These are phyloP conservation scores for Telmatherina bonti DNA, from an alignment of 2,797 vertebrate genomes.

Conservation along the genomic window DNA sequence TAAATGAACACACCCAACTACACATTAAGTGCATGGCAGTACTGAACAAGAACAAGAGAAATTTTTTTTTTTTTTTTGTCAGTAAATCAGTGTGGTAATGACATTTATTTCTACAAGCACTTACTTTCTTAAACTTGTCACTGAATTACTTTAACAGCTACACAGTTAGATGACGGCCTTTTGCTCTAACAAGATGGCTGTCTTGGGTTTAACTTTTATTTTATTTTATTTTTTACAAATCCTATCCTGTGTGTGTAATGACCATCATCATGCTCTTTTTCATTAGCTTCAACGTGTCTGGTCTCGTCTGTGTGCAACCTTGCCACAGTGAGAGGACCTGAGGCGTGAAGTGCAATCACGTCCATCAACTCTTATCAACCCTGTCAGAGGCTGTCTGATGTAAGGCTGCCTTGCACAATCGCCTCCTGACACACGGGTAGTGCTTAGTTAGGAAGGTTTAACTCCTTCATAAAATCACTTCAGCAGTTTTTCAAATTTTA, in stretches of 20 bases:
- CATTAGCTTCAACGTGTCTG: constrained; percentile 50
- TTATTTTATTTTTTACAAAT: constrained; percentile 29
- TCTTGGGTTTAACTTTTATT: constrained; percentile 18
- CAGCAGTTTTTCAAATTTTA: constrained; percentile 7
- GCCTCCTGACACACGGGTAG: constrained; percentile 52
- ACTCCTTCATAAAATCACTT: constrained; percentile 17
- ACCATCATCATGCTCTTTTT: constrained; percentile 33
- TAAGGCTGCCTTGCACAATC: constrained; percentile 68
- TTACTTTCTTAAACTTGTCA: neutral
- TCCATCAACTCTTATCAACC: constrained; percentile 72
- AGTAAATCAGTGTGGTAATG: neutral
- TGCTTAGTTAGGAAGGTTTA: constrained; percentile 14
- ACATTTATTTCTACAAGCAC: neutral
- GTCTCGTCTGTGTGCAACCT: constrained; percentile 50
- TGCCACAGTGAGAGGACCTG: constrained; percentile 47
- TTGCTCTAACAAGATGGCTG: neutral
- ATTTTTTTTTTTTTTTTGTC: neutral
- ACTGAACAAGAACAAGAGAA: neutral
- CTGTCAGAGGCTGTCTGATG: constrained; percentile 64
- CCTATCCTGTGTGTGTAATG: constrained; percentile 7
- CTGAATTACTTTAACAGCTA: constrained; percentile 3
- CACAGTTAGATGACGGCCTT: constrained; percentile 12
- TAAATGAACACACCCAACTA: constrained; percentile 3
- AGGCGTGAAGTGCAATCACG: constrained; percentile 72
- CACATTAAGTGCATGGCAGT: constrained; percentile 13